Evolutionary conservation across 2,797 vertebrate species (phyloP).

Genomic region (Picus viridis): DNA sequence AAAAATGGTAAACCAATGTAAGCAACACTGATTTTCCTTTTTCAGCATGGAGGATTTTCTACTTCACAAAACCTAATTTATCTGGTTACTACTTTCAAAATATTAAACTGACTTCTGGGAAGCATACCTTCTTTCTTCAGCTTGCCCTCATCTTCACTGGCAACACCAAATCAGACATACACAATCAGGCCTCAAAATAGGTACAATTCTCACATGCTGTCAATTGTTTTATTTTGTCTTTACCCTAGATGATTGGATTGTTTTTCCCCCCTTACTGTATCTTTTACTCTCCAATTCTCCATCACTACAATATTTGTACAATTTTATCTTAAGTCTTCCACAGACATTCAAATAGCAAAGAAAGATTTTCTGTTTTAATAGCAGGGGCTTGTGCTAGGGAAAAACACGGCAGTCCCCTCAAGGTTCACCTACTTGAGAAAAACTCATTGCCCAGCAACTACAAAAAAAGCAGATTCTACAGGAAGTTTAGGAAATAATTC

Average conservation of each 20-base stretch:
- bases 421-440: neutral
- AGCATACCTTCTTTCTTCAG: neutral
- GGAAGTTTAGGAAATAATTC: neutral
- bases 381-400: neutral
- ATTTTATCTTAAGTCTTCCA: neutral
- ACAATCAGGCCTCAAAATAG: neutral
- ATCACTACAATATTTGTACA: neutral
- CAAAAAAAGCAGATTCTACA: neutral
- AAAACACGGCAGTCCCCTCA: neutral
- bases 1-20: neutral
- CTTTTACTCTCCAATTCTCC: neutral
- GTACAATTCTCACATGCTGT: neutral
- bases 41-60: neutral
- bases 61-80: neutral
- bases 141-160: neutral
- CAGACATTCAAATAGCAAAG: neutral
- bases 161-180: neutral
- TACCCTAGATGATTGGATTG: neutral
- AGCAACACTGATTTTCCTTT: neutral
- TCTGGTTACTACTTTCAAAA: neutral
- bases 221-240: neutral
- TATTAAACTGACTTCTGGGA: neutral
- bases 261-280: neutral
- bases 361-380: neutral
- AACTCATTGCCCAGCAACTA: neutral